Evolutionary conservation across 2,888 invertebrate genomes (phyloP).

Genomic region (Pseudococcus longispinus): DNA sequence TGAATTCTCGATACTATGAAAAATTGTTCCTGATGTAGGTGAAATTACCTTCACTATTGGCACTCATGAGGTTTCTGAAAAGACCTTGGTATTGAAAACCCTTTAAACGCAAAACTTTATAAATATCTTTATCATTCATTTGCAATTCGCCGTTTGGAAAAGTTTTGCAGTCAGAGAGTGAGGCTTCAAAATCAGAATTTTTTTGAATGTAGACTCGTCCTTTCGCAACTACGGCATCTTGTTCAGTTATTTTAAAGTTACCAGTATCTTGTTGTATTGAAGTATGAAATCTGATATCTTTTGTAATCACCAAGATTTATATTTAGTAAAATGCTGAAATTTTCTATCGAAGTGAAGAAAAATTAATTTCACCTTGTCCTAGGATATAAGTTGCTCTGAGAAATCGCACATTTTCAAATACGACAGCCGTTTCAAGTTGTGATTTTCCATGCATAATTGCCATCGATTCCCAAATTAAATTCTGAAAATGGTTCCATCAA

Average conservation of each 20-base stretch:
- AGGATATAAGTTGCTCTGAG: background rate
- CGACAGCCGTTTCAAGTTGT: background rate
- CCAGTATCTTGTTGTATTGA: background rate
- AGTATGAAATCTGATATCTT: background rate
- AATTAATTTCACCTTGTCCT: background rate
- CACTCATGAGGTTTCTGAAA: background rate
- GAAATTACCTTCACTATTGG: slow-evolving; percentile 35
- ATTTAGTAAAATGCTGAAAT: background rate
- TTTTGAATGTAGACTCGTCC: background rate
- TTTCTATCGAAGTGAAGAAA: too few relatives aligned
- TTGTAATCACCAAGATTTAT: background rate
- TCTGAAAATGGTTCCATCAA: background rate
- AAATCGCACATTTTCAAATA: background rate
- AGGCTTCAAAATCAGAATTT: background rate
- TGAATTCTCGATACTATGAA: too few relatives aligned
- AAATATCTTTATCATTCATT: background rate
- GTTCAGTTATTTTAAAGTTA: background rate
- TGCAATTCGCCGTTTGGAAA: background rate
- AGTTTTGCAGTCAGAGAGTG: background rate
- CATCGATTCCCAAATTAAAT: background rate
- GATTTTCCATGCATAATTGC: background rate
- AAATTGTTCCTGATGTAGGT: too few relatives aligned
- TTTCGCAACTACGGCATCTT: background rate
- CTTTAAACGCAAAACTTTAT: background rate
- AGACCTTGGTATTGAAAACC: background rate